These are phyloP conservation scores for Budorcas taxicolor DNA, from an alignment of 2,113 vertebrate species.

Conservation along the genomic window DNA sequence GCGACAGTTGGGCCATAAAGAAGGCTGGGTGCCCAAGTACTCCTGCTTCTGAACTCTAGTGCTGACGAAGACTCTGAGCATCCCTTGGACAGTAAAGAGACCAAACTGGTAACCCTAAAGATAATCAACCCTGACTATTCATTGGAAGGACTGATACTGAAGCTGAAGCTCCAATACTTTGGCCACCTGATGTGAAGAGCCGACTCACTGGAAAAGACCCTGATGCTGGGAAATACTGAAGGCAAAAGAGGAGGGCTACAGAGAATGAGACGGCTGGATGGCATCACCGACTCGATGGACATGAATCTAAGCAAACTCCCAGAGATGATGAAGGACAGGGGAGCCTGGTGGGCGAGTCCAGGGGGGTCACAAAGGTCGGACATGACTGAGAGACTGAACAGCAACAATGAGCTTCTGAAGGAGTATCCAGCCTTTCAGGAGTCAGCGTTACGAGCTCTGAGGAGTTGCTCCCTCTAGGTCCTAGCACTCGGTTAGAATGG, in stretches of 20 bases:
- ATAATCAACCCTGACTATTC: background rate
- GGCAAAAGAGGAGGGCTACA: background rate
- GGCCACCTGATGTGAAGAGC: background rate
- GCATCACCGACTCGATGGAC: background rate
- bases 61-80: background rate
- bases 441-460: background rate
- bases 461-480: background rate
- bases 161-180: background rate
- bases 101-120: background rate
- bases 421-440: background rate
- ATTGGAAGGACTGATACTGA: background rate
- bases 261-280: background rate
- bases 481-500: background rate
- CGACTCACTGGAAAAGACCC: background rate
- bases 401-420: background rate
- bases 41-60: background rate
- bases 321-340: background rate
- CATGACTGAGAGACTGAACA: background rate
- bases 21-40: background rate
- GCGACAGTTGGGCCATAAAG: background rate
- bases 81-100: background rate
- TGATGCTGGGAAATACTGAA: background rate
- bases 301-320: background rate
- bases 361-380: background rate
- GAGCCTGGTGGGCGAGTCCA: background rate